Evolutionary conservation across 1,140 invertebrate species (phyloP), one percentile per base, ranked within the genome.

Genomic region (Drosophila melanica): DNA sequence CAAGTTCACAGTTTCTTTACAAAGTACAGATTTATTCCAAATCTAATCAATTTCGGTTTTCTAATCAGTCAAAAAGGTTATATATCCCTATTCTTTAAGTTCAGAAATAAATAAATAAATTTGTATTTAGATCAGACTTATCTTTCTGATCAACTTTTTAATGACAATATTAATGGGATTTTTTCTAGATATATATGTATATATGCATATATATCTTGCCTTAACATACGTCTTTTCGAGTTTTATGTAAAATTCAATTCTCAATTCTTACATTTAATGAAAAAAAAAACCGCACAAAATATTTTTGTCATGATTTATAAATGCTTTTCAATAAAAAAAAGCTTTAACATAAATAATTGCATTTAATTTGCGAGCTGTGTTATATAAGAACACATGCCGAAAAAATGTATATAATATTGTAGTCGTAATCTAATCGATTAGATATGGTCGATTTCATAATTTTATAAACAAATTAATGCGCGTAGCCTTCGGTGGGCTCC

Each of bases 401-500:
- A 68, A 64, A 55, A 72, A 75, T 81, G 60, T 58, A 41, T 81
- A 67, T 58, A 41, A 62, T 60, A 60, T 47, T 62, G 42, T 62
- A 48, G 41, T 64, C 59, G 63, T 64, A 12, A 57, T 30, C 27
- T 57, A 85, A 85, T 86, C 82, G 75, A 87, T 85, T 86, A 66
- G 70, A 48, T 41, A 75, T 71, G 78, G 65, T 86, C 82, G 81
- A 87, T 78, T 87, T 85, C 81, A 85, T 85, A 74, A 85, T 78
- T 85, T 86, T 63, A 75, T 86, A 85, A 81, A 78, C 78, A 81
- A 86, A 85, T 85, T 86, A 67, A 50, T 86, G 81, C 58, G 37
- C 44, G 27, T 64, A 64, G 60, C 60, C 69, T 45, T 66, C 62
- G 62, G 39, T 44, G 23, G 47, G n/a, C 47, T 58, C 59, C 12